Evolutionary conservation across 1,140 invertebrate species (phyloP).

Genomic region (Trachelipus rathkii): DNA sequence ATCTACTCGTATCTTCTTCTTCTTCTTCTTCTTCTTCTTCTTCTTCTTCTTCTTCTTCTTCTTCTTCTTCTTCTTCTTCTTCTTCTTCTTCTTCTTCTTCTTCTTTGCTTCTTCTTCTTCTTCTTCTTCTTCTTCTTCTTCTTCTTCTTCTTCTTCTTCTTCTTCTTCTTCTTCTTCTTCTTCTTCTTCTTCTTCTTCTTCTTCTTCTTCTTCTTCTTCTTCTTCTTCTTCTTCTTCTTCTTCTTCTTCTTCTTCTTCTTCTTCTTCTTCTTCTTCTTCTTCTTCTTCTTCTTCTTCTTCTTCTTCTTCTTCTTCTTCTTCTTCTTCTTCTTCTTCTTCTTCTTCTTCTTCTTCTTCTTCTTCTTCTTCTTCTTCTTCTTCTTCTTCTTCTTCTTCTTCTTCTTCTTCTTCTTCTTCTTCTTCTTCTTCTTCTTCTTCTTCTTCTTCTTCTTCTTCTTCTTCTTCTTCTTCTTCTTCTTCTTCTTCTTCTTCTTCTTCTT

Average conservation of each 20-base stretch:
- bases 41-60: constrained; percentile 9
- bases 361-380: constrained; percentile 25
- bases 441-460: background rate
- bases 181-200: constrained; percentile 10
- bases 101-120: no score
- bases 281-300: background rate
- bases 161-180: no score
- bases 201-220: no score
- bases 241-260: constrained; percentile 9
- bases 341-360: constrained; percentile 13
- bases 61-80: constrained; percentile 9
- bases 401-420: constrained; percentile 6
- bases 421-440: constrained; percentile 14
- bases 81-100: no score
- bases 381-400: constrained; percentile 21
- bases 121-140: no score
- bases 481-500: no score
- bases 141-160: no score
- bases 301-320: constrained; percentile 16
- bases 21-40: constrained; percentile 9
- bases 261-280: constrained; percentile 5
- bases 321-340: background rate
- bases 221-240: no score
- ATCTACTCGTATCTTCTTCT: constrained; percentile 1
- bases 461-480: no score